A percentile compares a stretch with the other conserved stretches of the same genome.
Conservation (phyloP, 2,888 invertebrate genomes). For the Reticulitermes lucifugus region DNA sequence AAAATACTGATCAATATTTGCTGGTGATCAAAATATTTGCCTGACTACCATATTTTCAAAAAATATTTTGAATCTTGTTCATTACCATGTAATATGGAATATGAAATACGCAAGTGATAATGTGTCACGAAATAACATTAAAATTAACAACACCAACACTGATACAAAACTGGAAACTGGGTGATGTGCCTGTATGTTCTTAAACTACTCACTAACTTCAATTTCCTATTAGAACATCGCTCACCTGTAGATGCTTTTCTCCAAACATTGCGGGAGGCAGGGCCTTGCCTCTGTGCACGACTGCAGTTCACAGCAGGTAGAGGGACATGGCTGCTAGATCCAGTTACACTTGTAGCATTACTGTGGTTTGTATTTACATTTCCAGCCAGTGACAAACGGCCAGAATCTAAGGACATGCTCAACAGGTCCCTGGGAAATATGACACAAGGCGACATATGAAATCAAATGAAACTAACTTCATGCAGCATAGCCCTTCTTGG, state of each 20-base stretch:
- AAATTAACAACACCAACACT: too few species aligned
- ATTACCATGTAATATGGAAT: too few species aligned
- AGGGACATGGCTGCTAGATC: conserved; percentile 9
- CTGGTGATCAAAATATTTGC: too few species aligned
- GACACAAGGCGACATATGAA: not conserved
- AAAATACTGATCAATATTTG: too few species aligned
- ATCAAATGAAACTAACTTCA: not conserved
- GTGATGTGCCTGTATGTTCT: too few species aligned
- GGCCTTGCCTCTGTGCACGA: conserved; percentile 31
- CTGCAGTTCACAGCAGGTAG: not conserved
- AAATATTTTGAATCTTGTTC: too few species aligned
- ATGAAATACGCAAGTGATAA: too few species aligned
- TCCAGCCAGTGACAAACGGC: conserved; percentile 36
- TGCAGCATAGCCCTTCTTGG: not conserved
- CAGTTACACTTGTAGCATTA: conserved; percentile 42
- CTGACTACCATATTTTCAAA: too few species aligned
- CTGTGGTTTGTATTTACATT: conserved; percentile 39
- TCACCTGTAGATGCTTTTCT: conserved; percentile 47
- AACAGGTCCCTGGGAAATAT: conserved; percentile 45
- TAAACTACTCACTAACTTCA: too few species aligned
- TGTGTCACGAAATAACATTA: too few species aligned
- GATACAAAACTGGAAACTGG: too few species aligned
- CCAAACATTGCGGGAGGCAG: conserved; percentile 50
- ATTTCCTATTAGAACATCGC: too few species aligned
- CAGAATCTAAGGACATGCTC: conserved; percentile 49